Evolutionary conservation across 2,113 vertebrate species (phyloP).

Genomic region (Columba livia): DNA sequence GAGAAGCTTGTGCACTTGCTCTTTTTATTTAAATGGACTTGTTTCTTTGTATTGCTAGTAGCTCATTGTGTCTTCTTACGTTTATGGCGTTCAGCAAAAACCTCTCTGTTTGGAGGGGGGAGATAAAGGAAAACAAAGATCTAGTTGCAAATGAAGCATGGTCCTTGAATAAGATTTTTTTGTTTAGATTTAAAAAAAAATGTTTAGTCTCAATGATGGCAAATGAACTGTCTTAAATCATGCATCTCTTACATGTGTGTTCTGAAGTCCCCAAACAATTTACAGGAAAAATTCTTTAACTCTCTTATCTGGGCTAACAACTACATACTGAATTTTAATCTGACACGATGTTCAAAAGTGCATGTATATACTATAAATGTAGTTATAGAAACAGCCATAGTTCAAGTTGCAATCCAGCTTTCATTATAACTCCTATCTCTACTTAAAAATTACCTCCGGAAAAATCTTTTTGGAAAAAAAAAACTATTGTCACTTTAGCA

Average conservation of each 20-base stretch:
- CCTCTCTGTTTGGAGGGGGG: neutral
- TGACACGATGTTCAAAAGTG: neutral
- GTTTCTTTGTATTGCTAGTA: neutral
- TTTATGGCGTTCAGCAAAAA: neutral
- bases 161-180: neutral
- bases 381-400: neutral
- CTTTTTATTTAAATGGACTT: neutral
- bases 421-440: neutral
- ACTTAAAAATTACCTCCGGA: neutral
- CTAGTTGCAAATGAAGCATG: neutral
- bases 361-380: neutral
- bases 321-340: neutral
- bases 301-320: neutral
- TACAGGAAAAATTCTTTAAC: slow-evolving; percentile 44
- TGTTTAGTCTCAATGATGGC: neutral
- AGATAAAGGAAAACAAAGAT: neutral
- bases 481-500: neutral
- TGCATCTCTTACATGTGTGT: neutral
- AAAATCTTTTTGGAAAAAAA: neutral
- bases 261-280: slow-evolving; percentile 52
- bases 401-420: neutral
- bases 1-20: neutral
- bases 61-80: neutral
- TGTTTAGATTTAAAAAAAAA: neutral
- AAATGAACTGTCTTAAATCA: neutral